Percentiles rank a stretch among this genome's conserved stretches.
These are phyloP conservation scores for Mystacides longicornis DNA, from an alignment of 2,888 invertebrate genomes.

Conservation along the genomic window DNA sequence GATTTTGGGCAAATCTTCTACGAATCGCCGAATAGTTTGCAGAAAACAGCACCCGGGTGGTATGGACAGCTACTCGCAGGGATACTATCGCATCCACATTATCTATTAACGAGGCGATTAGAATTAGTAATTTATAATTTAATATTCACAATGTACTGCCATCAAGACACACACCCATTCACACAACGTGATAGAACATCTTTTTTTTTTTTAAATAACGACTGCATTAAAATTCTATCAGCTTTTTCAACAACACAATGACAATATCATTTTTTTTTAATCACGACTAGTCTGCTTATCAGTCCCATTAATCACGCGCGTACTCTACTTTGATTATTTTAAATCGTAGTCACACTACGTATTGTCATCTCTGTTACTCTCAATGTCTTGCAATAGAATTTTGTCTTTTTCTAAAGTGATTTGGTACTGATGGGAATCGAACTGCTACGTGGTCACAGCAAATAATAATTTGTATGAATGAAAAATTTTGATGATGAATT, in stretches of 20 bases:
- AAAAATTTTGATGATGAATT: neutral
- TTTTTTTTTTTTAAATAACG: conserved; percentile 12
- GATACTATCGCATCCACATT: neutral
- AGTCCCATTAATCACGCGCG: neutral
- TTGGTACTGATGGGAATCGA: too few species aligned
- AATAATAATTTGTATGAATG: conserved; percentile 2
- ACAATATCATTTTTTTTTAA: neutral
- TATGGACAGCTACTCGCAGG: neutral
- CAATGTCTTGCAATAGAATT: too few species aligned
- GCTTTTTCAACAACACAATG: conserved; percentile 19
- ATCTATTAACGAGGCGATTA: neutral
- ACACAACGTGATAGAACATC: conserved; percentile 12
- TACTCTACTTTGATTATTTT: too few species aligned
- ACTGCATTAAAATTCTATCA: conserved; percentile 23
- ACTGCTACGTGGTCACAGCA: too few species aligned
- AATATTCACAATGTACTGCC: neutral
- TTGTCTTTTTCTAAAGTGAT: too few species aligned
- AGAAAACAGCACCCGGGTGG: neutral
- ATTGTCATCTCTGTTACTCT: too few species aligned
- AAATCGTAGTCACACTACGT: too few species aligned
- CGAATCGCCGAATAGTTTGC: neutral
- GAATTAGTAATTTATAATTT: neutral
- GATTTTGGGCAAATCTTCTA: neutral
- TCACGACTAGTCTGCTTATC: conserved; percentile 6
- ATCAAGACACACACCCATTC: conserved; percentile 11